These are phyloP conservation scores for Thamnophis sirtalis DNA, from an alignment of 2,113 vertebrate species.

Conservation along the genomic window DNA sequence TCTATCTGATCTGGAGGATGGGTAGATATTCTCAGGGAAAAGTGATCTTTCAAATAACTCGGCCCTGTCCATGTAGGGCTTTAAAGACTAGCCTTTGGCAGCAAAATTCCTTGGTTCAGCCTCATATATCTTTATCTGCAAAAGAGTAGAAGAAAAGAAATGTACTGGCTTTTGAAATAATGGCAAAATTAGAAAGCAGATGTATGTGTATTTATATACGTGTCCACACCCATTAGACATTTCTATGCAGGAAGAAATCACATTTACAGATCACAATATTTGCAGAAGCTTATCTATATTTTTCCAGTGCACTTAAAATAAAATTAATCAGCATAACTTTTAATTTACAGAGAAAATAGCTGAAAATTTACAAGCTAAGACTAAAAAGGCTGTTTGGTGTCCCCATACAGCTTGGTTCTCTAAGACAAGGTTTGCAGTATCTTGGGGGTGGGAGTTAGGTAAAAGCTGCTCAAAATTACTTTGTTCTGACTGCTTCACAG, in stretches of 20 bases:
- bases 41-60: neutral
- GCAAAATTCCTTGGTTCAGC: neutral
- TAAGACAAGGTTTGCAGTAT: neutral
- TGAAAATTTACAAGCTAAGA: neutral
- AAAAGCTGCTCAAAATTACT: neutral
- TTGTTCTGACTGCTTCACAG: neutral
- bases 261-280: constrained; percentile 14
- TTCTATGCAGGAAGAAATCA: constrained; percentile 47
- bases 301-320: constrained; percentile 12
- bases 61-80: neutral
- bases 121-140: neutral
- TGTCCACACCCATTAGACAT: constrained; percentile 5
- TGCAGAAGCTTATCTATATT: neutral
- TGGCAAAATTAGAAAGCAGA: constrained; percentile 48
- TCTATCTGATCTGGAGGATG: neutral
- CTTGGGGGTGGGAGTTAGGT: neutral
- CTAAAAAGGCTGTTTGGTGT: neutral
- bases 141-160: constrained; percentile 9
- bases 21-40: neutral
- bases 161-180: constrained; percentile 27
- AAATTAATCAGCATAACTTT: neutral
- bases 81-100: neutral
- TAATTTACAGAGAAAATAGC: neutral
- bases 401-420: neutral
- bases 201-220: constrained; percentile 1